These are phyloP conservation scores for Coecobrya sp. DNA, from an alignment of 2,888 invertebrate genomes.

Conservation along the genomic window DNA sequence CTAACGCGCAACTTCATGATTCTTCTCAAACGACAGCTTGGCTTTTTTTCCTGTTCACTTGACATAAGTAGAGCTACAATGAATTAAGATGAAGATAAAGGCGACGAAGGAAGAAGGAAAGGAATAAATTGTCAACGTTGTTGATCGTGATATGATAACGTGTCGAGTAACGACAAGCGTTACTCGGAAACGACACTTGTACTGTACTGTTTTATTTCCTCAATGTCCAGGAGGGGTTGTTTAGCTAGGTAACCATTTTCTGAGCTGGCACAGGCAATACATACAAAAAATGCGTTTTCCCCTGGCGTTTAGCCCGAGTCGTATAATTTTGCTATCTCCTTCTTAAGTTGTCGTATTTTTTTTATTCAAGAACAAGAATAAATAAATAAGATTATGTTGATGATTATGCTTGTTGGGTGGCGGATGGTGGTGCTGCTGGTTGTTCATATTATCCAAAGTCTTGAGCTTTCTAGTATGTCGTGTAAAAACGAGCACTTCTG, in stretches of 20 bases:
- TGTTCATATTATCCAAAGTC: slow-evolving; percentile 23
- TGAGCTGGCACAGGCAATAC: no score
- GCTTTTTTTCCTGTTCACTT: slow-evolving; percentile 27
- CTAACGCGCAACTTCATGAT: background rate
- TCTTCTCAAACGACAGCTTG: background rate
- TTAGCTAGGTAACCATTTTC: no score
- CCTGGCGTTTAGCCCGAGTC: background rate
- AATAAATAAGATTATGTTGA: background rate
- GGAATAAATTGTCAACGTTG: slow-evolving; percentile 40
- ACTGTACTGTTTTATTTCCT: slow-evolving; percentile 4
- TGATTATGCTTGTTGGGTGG: slow-evolving; percentile 28
- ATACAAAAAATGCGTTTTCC: background rate
- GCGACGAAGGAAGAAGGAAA: slow-evolving; percentile 56
- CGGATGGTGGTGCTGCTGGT: background rate
- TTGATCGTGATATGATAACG: slow-evolving; percentile 1
- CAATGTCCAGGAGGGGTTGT: slow-evolving; percentile 15
- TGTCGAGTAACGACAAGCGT: background rate
- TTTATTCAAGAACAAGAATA: slow-evolving; percentile 9
- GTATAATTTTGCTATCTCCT: no score
- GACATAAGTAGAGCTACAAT: slow-evolving; percentile 71
- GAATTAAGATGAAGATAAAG: slow-evolving; percentile 64
- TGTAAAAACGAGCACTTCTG: slow-evolving; percentile 32
- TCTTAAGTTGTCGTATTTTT: background rate
- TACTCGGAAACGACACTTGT: no score
- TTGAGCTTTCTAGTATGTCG: background rate